Base-by-base conservation (phyloP, 2,113 vertebrate genomes). In the Anoura caudifer region DNA sequence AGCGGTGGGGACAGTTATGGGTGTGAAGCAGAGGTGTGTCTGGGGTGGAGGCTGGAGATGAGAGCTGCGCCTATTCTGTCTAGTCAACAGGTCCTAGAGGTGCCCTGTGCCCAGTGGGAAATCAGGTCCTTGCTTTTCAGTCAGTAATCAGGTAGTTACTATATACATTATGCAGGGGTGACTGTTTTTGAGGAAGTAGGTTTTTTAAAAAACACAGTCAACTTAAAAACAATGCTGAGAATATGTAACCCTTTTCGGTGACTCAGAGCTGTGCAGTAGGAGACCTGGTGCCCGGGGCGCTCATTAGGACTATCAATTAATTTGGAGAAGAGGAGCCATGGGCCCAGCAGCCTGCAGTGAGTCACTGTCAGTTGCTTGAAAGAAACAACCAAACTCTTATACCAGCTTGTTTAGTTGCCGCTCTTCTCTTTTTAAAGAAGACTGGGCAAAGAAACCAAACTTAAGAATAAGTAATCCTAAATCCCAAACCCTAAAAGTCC, bases 361-460 rank as follows among this genome's bases (percentile, higher is more conserved):
- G 61, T 96, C 96, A 90, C 72, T 36, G 26, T 56, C 43, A 61
- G 69, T 76, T 87, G 63, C 59, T 94, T 54, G 4, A 56, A 50
- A 82, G 50, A 75, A 80, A 72, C 2, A 59, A 59, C 56, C 67
- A 52, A 63, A 50, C 67, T 93, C 63, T 38, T 16, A 22, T 91
- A 77, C 33, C 52, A 73, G 50, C 67, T 24, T 94, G n/a, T 72
- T 85, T 43, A 54, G 63, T 77, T 85, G 65, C 83, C 45, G 47
- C 67, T 63, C 22, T 82, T 93, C 56, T 90, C 17, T 43, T 86
- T 56, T n/a, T 63, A 14, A 90, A 85, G 87, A 96, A 94, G 94
- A 16, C 38, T 52, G 14, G 50, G 45, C 45, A 43, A 43, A 91
- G 77, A 95, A 79, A 87, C 56, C n/a, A n/a, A 92, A 87, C 73